Evolutionary conservation across 2,797 vertebrate species (phyloP).

Genomic region (Sebastes minor): DNA sequence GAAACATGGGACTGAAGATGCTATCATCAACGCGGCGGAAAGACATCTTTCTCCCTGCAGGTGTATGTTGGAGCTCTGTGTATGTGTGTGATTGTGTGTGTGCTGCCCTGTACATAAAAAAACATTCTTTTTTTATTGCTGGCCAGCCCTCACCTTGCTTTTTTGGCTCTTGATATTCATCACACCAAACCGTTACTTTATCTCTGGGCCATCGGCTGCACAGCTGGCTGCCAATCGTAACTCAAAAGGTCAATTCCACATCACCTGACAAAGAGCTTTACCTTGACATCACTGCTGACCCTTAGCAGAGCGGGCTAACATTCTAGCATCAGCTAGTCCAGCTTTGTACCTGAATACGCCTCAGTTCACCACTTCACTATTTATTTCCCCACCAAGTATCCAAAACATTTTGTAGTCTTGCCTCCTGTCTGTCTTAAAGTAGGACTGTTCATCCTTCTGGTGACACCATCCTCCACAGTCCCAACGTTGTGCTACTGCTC

Average conservation of each 20-base stretch:
- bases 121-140: conserved; percentile 10
- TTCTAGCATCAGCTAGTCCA: neutral
- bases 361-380: neutral
- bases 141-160: neutral
- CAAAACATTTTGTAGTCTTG: neutral
- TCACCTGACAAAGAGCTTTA: conserved; percentile 50
- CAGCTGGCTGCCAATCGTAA: conserved; percentile 34
- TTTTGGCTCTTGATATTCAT: conserved; percentile 25
- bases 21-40: conserved; percentile 28
- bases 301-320: neutral
- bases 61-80: conserved; percentile 19
- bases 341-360: neutral
- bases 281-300: conserved; percentile 24
- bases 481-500: neutral
- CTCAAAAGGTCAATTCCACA: conserved; percentile 44
- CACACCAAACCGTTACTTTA: conserved; percentile 9
- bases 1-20: conserved; percentile 43
- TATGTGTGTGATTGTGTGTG: neutral
- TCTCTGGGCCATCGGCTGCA: conserved; percentile 31
- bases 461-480: neutral
- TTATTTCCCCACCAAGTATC: conserved; percentile 4
- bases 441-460: neutral
- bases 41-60: conserved; percentile 47
- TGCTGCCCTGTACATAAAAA: neutral
- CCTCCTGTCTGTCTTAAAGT: neutral